phyloP scores from a whole-genome alignment of 1,140 invertebrate genomes.

The Drosophila setifemur region DNA sequence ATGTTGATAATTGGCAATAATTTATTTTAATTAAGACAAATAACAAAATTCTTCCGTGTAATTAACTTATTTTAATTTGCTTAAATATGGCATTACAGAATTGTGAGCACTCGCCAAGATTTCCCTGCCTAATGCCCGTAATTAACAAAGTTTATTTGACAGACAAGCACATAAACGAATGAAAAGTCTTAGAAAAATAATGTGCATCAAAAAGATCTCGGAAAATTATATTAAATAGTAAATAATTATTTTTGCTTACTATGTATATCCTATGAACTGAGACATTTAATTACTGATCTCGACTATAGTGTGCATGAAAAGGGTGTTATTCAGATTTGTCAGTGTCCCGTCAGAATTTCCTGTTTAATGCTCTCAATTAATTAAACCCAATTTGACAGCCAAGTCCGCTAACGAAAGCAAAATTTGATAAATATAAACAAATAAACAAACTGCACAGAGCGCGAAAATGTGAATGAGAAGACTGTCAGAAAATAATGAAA shows the following conservation, averaged over 20 bases:
- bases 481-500: constrained; percentile 25
- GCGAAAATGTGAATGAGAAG: constrained; percentile 28
- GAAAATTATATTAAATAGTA: too few relatives aligned
- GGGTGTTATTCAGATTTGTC: background rate
- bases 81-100: background rate
- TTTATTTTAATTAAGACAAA: too few relatives aligned
- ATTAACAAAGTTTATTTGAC: constrained; percentile 45
- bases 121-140: constrained; percentile 2
- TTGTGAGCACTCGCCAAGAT: too few relatives aligned
- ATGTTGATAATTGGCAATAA: too few relatives aligned
- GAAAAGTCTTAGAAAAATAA: background rate
- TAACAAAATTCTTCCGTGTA: background rate
- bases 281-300: too few relatives aligned
- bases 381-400: constrained; percentile 36
- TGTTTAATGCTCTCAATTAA: constrained; percentile 26
- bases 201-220: too few relatives aligned
- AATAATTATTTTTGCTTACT: too few relatives aligned
- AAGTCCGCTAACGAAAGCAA: background rate
- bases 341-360: background rate
- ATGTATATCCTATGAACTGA: too few relatives aligned
- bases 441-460: background rate
- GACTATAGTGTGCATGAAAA: background rate
- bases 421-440: background rate
- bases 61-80: background rate
- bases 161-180: background rate